phyloP scores from a whole-genome alignment of 2,888 invertebrate species.

The Invenusta paracnida region DNA sequence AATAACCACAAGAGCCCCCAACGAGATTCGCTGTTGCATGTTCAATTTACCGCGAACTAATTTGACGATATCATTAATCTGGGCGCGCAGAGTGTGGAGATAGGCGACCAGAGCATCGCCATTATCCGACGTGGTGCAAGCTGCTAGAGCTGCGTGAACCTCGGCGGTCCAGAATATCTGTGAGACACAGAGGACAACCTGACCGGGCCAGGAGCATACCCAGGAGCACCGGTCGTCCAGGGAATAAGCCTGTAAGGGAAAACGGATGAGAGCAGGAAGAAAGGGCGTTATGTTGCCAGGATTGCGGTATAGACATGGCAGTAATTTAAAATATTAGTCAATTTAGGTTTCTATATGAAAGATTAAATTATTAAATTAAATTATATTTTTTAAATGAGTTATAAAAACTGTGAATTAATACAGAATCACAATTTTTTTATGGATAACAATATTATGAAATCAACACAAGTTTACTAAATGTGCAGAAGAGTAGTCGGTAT shows the following conservation, averaged over 20 bases:
- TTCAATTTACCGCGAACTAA: slow-evolving; percentile 78
- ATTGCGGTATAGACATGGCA: not conserved
- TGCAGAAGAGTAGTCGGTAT: too few species aligned
- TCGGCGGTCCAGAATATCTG: slow-evolving; percentile 79
- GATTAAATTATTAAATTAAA: too few species aligned
- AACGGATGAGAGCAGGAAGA: not conserved
- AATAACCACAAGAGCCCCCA: slow-evolving; percentile 81
- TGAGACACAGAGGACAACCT: slow-evolving; percentile 73
- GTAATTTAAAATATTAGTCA: too few species aligned
- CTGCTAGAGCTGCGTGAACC: slow-evolving; percentile 70
- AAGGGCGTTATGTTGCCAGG: not conserved
- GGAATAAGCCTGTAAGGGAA: slow-evolving; percentile 53
- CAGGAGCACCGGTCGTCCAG: slow-evolving; percentile 66
- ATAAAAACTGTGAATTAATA: too few species aligned
- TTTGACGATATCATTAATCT: slow-evolving; percentile 72
- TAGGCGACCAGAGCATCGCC: slow-evolving; percentile 65
- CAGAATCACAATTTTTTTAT: too few species aligned
- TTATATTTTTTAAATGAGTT: too few species aligned
- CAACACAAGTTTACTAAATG: too few species aligned
- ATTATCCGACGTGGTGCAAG: slow-evolving; percentile 58
- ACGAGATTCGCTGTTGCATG: slow-evolving; percentile 78
- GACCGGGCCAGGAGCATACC: slow-evolving; percentile 88
- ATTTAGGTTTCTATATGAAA: too few species aligned
- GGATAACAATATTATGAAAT: too few species aligned
- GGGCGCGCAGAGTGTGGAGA: slow-evolving; percentile 64